Conservation (phyloP, 2,113 vertebrate genomes). For the Siniperca chuatsi region DNA sequence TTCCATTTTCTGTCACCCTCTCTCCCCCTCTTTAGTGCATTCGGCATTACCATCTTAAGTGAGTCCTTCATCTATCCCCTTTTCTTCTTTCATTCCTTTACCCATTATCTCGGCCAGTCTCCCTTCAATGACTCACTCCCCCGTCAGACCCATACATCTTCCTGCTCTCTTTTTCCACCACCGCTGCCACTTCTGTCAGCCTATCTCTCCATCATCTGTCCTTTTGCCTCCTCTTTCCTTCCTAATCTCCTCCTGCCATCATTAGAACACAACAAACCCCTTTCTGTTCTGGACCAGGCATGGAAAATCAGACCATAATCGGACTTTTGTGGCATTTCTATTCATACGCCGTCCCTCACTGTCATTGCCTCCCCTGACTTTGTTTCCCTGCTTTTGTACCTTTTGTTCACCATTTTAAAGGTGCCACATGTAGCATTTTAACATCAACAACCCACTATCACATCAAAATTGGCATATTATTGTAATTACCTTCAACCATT, state of each 20-base stretch:
- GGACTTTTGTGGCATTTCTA: slow-evolving; percentile 52
- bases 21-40: slow-evolving; percentile 50
- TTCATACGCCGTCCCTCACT: slow-evolving; percentile 49
- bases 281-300: slow-evolving; percentile 38
- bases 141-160: slow-evolving; percentile 79
- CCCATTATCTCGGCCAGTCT: slow-evolving; percentile 79
- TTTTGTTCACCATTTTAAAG: slow-evolving; percentile 51
- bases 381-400: slow-evolving; percentile 28
- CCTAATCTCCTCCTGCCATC: slow-evolving; percentile 69
- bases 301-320: slow-evolving; percentile 48
- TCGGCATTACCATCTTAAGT: slow-evolving; percentile 82
- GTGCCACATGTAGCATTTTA: slow-evolving; percentile 47
- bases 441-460: slow-evolving; percentile 44
- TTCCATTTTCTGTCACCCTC: slow-evolving; percentile 56
- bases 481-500: slow-evolving; percentile 56
- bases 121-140: slow-evolving; percentile 79
- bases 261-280: slow-evolving; percentile 64
- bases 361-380: slow-evolving; percentile 48
- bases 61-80: slow-evolving; percentile 80
- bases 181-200: slow-evolving; percentile 65
- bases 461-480: slow-evolving; percentile 58
- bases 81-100: slow-evolving; percentile 75
- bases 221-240: slow-evolving; percentile 62
- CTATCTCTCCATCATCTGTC: slow-evolving; percentile 78
- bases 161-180: slow-evolving; percentile 61